phyloP scores from a whole-genome alignment of 2,888 invertebrate species.

The Oasisia sp. region DNA sequence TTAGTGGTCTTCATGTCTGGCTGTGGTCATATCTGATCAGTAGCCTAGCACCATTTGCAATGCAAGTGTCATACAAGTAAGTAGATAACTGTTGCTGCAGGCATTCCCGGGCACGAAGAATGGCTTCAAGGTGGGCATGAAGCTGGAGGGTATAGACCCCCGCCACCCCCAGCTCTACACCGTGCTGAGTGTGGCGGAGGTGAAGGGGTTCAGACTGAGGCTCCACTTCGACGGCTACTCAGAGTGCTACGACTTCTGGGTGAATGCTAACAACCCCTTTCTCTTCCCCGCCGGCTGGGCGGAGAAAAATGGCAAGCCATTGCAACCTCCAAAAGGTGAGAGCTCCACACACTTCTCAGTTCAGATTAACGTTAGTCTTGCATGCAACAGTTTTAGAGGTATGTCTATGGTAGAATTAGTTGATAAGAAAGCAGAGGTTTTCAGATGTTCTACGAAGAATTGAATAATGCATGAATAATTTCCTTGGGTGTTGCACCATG shows the following conservation, averaged over 20 bases:
- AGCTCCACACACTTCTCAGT: neutral
- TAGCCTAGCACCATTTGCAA: neutral
- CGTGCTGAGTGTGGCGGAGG: constrained; percentile 81
- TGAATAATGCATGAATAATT: neutral
- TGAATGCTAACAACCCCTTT: constrained; percentile 89
- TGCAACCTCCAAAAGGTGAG: constrained; percentile 81
- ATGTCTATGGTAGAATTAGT: neutral
- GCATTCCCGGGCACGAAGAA: constrained; percentile 79
- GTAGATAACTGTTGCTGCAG: constrained; percentile 40
- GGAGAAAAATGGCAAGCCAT: constrained; percentile 80
- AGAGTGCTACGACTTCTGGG: constrained; percentile 91
- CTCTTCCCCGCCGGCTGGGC: constrained; percentile 96
- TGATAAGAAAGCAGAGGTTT: neutral
- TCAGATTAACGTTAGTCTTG: neutral
- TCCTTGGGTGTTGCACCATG: neutral
- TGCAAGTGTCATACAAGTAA: constrained; percentile 25
- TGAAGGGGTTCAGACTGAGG: constrained; percentile 73
- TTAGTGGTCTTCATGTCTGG: neutral
- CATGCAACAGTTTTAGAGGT: constrained; percentile 8
- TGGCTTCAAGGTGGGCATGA: constrained; percentile 80
- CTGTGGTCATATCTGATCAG: neutral
- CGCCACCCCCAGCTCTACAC: constrained; percentile 89
- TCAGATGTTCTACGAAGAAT: neutral
- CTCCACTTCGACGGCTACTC: constrained; percentile 93
- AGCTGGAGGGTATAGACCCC: constrained; percentile 93